phyloP scores from a whole-genome alignment of 2,113 vertebrate species.

The Capreolus pygargus region DNA sequence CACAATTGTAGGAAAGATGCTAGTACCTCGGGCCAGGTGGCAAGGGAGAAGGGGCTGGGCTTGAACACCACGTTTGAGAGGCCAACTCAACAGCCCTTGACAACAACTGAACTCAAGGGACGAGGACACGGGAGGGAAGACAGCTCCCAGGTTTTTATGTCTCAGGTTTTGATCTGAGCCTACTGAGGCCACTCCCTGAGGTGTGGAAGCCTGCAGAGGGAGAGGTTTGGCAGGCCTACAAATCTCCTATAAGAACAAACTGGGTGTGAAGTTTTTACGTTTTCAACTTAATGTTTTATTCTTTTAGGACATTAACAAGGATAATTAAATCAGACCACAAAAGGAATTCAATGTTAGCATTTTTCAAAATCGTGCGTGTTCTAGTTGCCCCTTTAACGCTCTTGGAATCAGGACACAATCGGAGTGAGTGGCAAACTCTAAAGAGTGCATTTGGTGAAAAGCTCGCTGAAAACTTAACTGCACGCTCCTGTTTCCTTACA shows the following conservation, averaged over 20 bases:
- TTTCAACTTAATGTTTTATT: neutral
- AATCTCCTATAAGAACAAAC: neutral
- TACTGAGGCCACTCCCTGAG: neutral
- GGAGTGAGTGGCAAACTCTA: neutral
- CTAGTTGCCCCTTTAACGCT: neutral
- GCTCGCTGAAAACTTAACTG: neutral
- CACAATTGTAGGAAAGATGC: neutral
- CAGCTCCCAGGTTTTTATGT: neutral
- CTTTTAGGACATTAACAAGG: neutral
- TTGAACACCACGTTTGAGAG: neutral
- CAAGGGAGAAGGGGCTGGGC: neutral
- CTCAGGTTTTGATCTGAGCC: neutral
- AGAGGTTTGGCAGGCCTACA: neutral
- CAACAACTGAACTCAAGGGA: neutral
- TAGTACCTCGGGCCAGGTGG: too few species aligned
- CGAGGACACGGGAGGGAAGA: neutral
- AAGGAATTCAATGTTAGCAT: neutral
- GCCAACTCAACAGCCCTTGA: neutral
- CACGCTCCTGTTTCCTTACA: neutral
- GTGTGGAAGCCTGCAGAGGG: neutral
- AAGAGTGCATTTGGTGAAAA: neutral
- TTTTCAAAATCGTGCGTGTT: neutral
- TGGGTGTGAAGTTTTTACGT: neutral
- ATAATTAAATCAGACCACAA: neutral
- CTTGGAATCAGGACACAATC: accelerated